Evolutionary conservation across 2,113 vertebrate genomes (phyloP), one percentile per base, ranked within the genome.

Genomic region (Leptobrachium leishanense): DNA sequence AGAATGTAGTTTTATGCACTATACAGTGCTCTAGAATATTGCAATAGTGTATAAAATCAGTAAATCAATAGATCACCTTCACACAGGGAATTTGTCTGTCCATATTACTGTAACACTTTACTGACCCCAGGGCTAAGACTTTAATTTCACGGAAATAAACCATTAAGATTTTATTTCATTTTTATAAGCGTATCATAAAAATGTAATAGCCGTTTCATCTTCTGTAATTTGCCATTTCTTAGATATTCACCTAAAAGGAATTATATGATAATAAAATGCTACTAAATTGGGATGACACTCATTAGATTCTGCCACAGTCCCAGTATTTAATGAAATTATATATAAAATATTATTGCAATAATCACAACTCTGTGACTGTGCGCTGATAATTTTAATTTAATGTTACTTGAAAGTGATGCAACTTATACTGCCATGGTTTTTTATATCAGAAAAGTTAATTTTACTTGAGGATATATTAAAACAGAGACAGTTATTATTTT

Each of bases 81-180:
- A 59, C 13, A 59, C 55, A 59, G 3, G 10, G 13, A 59, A 59
- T 4, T 59, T 8, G 55, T 8, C 11, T 10, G 55, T 59, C 55
- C 55, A 65, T 43, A 72, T 20, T 50, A 81, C 83, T 74, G 84
- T 43, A 41, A 84, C 55, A 65, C 54, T 75, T 82, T 83, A 74
- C 82, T 70, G 82, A 73, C 43, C 20, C 84, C 59, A 84, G 68
- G 80, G 42, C 63, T 82, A 85, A 83, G 57, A 68, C 82, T 15
- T 8, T 81, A 70, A 53, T 85, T 77, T 57, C 74, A 81, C 43
- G 67, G n/a, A 67, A 66, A 83, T 70, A 64, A 74, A 65, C 66
- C 79, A 82, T 44, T 84, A 79, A 82, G 64, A 87, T 77, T 41
- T 39, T 41, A 79, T 7, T 2, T 0, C 6, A 70, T 82, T 59